phyloP scores from a whole-genome alignment of 2,113 vertebrate species.

The Pangasianodon gigas region DNA sequence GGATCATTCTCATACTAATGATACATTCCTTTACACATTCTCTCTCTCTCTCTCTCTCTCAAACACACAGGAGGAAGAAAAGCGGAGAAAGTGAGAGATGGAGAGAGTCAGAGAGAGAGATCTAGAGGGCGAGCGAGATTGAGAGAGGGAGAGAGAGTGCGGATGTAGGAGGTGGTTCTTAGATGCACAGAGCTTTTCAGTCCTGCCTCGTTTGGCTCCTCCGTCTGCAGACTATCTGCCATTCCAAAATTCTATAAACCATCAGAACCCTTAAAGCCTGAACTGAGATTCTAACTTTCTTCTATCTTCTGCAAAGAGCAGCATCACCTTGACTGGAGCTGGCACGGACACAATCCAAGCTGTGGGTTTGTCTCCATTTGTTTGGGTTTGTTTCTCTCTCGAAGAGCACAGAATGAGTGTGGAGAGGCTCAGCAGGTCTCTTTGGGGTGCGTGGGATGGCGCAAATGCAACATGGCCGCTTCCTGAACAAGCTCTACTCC shows the following conservation, averaged over 20 bases:
- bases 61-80: slow-evolving; percentile 20
- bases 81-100: slow-evolving; percentile 11
- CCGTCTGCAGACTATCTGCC: slow-evolving; percentile 60
- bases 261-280: neutral
- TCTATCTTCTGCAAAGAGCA: slow-evolving; percentile 6
- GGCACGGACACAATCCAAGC: slow-evolving; percentile 13
- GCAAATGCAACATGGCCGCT: slow-evolving; percentile 64
- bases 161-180: slow-evolving; percentile 75
- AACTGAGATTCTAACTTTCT: slow-evolving; percentile 20
- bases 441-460: slow-evolving; percentile 62
- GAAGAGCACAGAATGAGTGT: slow-evolving; percentile 39
- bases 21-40: slow-evolving; percentile 9
- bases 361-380: slow-evolving; percentile 17
- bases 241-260: slow-evolving; percentile 45
- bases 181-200: slow-evolving; percentile 66
- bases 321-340: slow-evolving; percentile 25
- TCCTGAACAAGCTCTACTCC: slow-evolving; percentile 65
- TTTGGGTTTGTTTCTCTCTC: neutral
- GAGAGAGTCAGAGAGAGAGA: slow-evolving; percentile 24
- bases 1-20: slow-evolving; percentile 32
- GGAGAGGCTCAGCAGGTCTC: slow-evolving; percentile 41
- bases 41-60: slow-evolving; percentile 4
- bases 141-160: slow-evolving; percentile 39
- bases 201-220: slow-evolving; percentile 69
- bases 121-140: slow-evolving; percentile 12